Percentiles rank a stretch among this genome's conserved stretches.
phyloP scores from a whole-genome alignment of 1,140 invertebrate genomes.

The Catajapyx aquilonaris region DNA sequence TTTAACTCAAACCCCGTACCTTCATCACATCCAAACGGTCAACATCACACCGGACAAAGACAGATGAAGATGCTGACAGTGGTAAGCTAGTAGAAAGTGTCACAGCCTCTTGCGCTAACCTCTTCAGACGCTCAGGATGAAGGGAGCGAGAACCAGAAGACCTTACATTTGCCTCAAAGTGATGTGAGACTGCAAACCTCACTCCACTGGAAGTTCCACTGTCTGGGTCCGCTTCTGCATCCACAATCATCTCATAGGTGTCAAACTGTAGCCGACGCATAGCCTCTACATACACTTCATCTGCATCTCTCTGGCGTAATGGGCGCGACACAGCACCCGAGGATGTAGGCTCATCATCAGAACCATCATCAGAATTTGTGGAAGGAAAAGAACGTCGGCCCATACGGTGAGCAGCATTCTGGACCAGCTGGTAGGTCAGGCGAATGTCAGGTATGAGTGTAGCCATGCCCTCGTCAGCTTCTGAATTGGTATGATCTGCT shows the following conservation, averaged over 20 bases:
- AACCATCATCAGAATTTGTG: no score
- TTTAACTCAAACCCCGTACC: no score
- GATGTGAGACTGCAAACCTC: conserved; percentile 69
- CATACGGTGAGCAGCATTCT: no score
- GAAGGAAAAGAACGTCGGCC: no score
- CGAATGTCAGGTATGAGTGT: conserved; percentile 74
- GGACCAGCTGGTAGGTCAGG: conserved; percentile 50
- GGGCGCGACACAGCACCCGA: no score
- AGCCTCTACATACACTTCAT: no score
- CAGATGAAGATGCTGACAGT: conserved; percentile 78
- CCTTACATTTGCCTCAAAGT: conserved; percentile 74
- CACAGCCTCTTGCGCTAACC: conserved; percentile 86
- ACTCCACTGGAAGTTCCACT: conserved; percentile 42
- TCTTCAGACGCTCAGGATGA: conserved; percentile 67
- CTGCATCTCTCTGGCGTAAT: no score
- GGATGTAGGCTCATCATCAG: no score
- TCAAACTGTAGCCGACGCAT: no score
- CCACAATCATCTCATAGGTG: conserved; percentile 78
- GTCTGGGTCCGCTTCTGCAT: no score
- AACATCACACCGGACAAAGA: conserved; percentile 88
- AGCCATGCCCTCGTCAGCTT: conserved; percentile 72
- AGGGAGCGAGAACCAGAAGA: conserved; percentile 56
- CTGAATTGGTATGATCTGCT: no score
- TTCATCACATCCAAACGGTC: conserved; percentile 90
- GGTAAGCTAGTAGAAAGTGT: conserved; percentile 86